Evolutionary conservation across 2,113 vertebrate genomes (phyloP).

Genomic region (Neodon shergylaensis): DNA sequence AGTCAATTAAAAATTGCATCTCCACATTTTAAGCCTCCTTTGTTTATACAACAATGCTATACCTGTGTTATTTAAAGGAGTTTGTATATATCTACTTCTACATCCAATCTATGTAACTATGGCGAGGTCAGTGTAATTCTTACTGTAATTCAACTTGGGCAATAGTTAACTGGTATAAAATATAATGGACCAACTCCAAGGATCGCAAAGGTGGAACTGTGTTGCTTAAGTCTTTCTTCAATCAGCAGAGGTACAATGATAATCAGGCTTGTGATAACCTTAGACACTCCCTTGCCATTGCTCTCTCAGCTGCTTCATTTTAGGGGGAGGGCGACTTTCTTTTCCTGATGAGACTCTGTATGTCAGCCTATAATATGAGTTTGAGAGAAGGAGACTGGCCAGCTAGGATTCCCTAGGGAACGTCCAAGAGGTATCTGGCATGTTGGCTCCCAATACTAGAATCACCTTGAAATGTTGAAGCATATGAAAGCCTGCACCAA

Average conservation of each 20-base stretch:
- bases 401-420: neutral
- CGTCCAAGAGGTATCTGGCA: neutral
- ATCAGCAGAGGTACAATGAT: neutral
- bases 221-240: neutral
- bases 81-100: neutral
- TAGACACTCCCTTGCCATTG: neutral
- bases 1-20: neutral
- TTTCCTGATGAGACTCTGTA: neutral
- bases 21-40: neutral
- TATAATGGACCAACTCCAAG: neutral
- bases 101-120: neutral
- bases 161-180: neutral
- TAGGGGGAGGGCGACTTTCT: neutral
- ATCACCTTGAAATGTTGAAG: neutral
- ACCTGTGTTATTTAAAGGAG: neutral
- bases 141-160: neutral
- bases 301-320: neutral
- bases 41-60: neutral
- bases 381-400: neutral
- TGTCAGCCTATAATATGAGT: neutral
- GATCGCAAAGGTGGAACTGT: neutral
- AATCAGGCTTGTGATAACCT: neutral
- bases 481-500: neutral
- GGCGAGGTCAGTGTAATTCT: neutral
- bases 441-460: neutral